Conservation (phyloP, 1,140 invertebrate species). For the Plectrocnemia conspersa region DNA sequence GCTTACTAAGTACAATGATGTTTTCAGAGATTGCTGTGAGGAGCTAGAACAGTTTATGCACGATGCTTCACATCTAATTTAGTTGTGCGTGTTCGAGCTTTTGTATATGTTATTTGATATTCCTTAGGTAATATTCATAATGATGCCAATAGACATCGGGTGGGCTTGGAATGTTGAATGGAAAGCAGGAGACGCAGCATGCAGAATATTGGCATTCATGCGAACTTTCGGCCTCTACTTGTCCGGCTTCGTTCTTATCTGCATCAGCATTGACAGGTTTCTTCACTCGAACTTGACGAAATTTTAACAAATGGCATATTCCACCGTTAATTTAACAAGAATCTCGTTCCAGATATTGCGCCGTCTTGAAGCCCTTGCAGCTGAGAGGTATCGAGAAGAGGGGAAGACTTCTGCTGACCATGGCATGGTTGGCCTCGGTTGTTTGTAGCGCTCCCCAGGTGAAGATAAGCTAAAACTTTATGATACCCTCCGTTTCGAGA, state of each 20-base stretch:
- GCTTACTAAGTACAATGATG: no score
- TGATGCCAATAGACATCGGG: slow-evolving; percentile 87
- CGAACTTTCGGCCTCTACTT: slow-evolving; percentile 80
- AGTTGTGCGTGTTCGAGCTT: no score
- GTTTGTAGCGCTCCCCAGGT: slow-evolving; percentile 84
- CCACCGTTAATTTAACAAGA: no score
- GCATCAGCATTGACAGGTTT: slow-evolving; percentile 83
- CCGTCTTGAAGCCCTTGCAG: slow-evolving; percentile 73
- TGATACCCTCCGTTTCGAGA: neutral
- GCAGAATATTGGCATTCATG: slow-evolving; percentile 79
- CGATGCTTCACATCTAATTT: no score
- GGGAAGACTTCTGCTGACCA: slow-evolving; percentile 65
- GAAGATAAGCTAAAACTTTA: slow-evolving; percentile 12
- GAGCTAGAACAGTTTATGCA: no score
- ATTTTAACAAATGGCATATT: no score
- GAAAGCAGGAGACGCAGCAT: slow-evolving; percentile 74
- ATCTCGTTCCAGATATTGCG: slow-evolving; percentile 67
- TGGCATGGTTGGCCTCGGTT: slow-evolving; percentile 71
- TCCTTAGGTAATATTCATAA: slow-evolving; percentile 80
- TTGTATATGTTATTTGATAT: no score
- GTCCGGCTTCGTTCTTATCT: slow-evolving; percentile 80
- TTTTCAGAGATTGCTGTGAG: no score
- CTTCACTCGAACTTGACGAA: no score
- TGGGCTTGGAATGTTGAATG: slow-evolving; percentile 81
- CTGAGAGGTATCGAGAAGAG: slow-evolving; percentile 63